phyloP scores from a whole-genome alignment of 2,888 invertebrate genomes.

The Poecilus cupreus region DNA sequence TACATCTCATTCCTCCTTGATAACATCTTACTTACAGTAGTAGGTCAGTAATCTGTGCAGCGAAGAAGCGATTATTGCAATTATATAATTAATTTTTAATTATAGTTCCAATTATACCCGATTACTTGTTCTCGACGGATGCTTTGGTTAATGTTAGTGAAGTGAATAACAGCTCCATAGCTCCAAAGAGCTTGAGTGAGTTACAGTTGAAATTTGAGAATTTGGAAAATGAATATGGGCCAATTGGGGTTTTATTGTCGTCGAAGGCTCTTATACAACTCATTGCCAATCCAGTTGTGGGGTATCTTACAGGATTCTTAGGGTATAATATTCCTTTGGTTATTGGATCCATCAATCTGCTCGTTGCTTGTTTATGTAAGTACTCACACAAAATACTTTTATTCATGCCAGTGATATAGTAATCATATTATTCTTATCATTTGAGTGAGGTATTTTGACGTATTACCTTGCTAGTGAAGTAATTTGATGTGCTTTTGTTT shows the following conservation, averaged over 20 bases:
- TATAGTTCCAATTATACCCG: constrained; percentile 87
- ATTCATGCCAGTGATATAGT: too few species aligned
- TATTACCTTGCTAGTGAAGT: too few species aligned
- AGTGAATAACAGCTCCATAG: constrained; percentile 60
- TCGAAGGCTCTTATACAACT: constrained; percentile 89
- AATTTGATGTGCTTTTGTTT: too few species aligned
- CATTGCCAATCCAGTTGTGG: constrained; percentile 84
- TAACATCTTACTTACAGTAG: constrained; percentile 90
- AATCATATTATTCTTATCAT: too few species aligned
- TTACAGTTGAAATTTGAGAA: constrained; percentile 70
- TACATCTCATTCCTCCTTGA: constrained; percentile 88
- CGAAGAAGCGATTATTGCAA: neutral
- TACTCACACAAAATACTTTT: constrained; percentile 60
- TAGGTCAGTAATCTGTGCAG: constrained; percentile 79
- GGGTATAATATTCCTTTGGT: constrained; percentile 83
- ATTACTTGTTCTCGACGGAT: constrained; percentile 79
- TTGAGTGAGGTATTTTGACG: too few species aligned
- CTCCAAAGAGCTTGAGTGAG: constrained; percentile 69
- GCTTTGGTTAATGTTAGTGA: constrained; percentile 57
- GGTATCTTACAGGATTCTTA: constrained; percentile 78
- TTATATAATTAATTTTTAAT: constrained; percentile 62
- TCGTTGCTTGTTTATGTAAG: constrained; percentile 82
- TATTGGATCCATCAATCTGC: constrained; percentile 80
- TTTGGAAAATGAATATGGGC: constrained; percentile 78
- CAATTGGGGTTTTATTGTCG: constrained; percentile 81